Base-by-base conservation (phyloP, 2,888 invertebrate species). In the Noctua comes region DNA sequence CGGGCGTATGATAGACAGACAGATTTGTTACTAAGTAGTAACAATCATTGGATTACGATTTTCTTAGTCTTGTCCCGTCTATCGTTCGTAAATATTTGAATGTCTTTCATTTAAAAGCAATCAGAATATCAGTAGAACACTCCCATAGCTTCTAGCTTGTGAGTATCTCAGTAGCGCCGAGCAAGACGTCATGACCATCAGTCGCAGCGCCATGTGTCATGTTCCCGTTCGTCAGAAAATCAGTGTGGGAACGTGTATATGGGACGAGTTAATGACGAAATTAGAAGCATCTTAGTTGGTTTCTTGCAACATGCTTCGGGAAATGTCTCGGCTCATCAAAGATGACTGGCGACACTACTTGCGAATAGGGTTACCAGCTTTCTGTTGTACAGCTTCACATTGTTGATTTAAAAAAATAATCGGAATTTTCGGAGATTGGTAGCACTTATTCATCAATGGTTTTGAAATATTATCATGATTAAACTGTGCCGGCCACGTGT, bases 191-290 rank as follows among this genome's bases (percentile, higher is more conserved):
- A 82, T 54, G 27, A 46, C 16, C 57, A 68, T 70, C 66, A 51
- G 21, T 68, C 62, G 18, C n/a, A 3, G 21, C 62, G 36, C 72
- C 86, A 83, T 83, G 46, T 78, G 78, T 27, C 64, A 27, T 24
- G 64, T 64, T 27, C 68, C 62, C 51, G 75, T 76, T 46, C 59
- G 76, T 80, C 77, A 78, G 69, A 68, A 86, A 86, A 87, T 88
- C 86, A 88, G 80, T 86, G 84, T 86, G 86, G 82, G 88, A 84
- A 86, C 84, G 48, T 36, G 54, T 59, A 68, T 69, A 86, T 73
- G 40, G 83, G 57, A 74, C 75, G 73, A 75, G 59, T 68, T 84
- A 83, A 84, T 84, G 79, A 83, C 79, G 86, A 83, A 86, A 83
- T 84, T 88, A 76, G 79, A 81, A 81, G 57, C 77, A 72, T 65